Base-by-base conservation (phyloP, 2,113 vertebrate genomes). In the Rhinoptilus africanus region DNA sequence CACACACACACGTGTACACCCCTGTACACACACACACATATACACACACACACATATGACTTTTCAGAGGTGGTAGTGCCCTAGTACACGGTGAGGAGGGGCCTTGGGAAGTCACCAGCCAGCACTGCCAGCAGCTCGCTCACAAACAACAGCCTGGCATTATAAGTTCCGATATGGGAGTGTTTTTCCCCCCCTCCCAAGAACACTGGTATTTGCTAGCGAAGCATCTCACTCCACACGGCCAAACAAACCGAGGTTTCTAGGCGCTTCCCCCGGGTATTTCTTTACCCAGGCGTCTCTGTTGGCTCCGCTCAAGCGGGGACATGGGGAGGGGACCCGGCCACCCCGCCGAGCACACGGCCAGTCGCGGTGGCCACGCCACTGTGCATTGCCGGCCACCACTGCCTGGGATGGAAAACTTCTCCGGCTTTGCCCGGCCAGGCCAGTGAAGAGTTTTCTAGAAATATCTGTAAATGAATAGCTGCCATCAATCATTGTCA, bases 401-500 rank as follows among this genome's bases (percentile, higher is more conserved):
- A 2, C 30, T 5, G 0, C 3, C 3, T 71, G 6, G 75, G 63
- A 50, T 76, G 59, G 62, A 41, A 91, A 95, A 96, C 93, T 97
- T 97, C 92, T 93, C 86, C 91, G 5, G 63, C 97, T 97, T 76
- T 97, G 96, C 88, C 94, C 60, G 10, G 92, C 97, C 96, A 97
- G 93, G 89, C 96, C 93, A 93, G 94, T 41, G 1, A 95, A 97
- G 97, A 98, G 97, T 98, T 98, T 98, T 97, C 97, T 96, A 97
- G 98, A 98, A 97, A 97, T 98, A 98, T 99, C 98, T 98, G 97
- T 99, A 98, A 99, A 98, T 98, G 99, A 99, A 98, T 98, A 99
- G 98, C 98, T 98, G 98, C 98, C 98, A 99, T 99, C 99, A 99
- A 98, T 99, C 99, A 99, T 98, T 99, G 99, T 99, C 99, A 99